phyloP scores from a whole-genome alignment of 2,888 invertebrate genomes.

The Tipula vernalis region DNA sequence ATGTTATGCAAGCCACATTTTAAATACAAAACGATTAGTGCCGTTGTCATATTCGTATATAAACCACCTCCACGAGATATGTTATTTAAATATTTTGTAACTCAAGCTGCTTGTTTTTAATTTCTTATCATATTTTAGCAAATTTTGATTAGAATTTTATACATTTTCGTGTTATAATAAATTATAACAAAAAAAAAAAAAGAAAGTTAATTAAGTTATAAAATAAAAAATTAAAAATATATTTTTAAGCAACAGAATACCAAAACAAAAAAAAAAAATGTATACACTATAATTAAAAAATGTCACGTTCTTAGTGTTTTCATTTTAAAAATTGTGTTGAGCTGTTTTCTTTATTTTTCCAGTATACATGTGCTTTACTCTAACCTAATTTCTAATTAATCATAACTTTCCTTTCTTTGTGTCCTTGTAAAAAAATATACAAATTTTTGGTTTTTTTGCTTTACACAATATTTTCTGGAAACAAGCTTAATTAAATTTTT shows the following conservation, averaged over 20 bases:
- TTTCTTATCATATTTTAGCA: not conserved
- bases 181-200: not conserved
- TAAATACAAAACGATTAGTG: not conserved
- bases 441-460: not conserved
- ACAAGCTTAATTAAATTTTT: not conserved
- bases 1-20: not conserved
- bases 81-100: not conserved
- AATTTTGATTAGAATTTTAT: not conserved
- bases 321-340: not conserved
- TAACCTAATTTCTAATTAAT: constrained; percentile 4
- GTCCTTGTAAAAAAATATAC: not conserved
- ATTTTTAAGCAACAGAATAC: not conserved
- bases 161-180: not conserved
- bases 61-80: not conserved
- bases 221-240: not conserved
- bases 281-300: not conserved
- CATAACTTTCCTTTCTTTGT: not conserved
- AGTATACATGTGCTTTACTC: not conserved
- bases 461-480: not conserved
- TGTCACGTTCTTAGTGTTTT: not conserved
- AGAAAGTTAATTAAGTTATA: not conserved
- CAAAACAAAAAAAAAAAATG: not conserved
- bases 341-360: not conserved
- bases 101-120: not conserved
- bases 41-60: not conserved